phyloP scores from a whole-genome alignment of 1,140 invertebrate species.

The Brachionus calyciflorus region DNA sequence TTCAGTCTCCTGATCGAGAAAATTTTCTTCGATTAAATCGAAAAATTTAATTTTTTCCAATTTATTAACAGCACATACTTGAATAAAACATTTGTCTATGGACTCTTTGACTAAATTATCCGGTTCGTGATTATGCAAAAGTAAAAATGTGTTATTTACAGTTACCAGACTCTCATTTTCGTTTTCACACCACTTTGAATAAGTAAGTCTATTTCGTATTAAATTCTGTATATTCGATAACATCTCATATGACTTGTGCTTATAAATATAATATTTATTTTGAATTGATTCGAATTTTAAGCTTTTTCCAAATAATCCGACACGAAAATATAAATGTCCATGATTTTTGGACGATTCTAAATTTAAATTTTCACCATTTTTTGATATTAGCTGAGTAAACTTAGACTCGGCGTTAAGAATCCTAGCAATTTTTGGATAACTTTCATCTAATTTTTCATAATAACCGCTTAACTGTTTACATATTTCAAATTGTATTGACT shows the following conservation, averaged over 20 bases:
- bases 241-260: slow-evolving; percentile 47
- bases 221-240: slow-evolving; percentile 45
- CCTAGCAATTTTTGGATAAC: not conserved
- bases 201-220: slow-evolving; percentile 4
- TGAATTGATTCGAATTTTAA: slow-evolving; percentile 34
- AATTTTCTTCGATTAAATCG: slow-evolving; percentile 23
- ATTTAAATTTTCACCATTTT: not conserved
- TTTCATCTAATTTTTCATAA: slow-evolving; percentile 38
- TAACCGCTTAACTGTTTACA: slow-evolving; percentile 26
- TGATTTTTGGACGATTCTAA: not conserved
- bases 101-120: not conserved
- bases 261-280: slow-evolving; percentile 38
- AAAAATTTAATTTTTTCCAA: slow-evolving; percentile 20
- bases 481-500: slow-evolving; percentile 8
- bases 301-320: slow-evolving; percentile 19
- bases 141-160: not conserved
- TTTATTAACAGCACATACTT: slow-evolving; percentile 40
- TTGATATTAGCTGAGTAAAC: slow-evolving; percentile 3
- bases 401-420: slow-evolving; percentile 22
- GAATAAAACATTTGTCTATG: slow-evolving; percentile 14
- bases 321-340: slow-evolving; percentile 37
- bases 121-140: slow-evolving; percentile 28
- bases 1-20: slow-evolving; percentile 6
- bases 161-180: not conserved
- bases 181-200: slow-evolving; percentile 33